Conservation (phyloP, 2,113 vertebrate genomes). For the Brachirus orientalis region DNA sequence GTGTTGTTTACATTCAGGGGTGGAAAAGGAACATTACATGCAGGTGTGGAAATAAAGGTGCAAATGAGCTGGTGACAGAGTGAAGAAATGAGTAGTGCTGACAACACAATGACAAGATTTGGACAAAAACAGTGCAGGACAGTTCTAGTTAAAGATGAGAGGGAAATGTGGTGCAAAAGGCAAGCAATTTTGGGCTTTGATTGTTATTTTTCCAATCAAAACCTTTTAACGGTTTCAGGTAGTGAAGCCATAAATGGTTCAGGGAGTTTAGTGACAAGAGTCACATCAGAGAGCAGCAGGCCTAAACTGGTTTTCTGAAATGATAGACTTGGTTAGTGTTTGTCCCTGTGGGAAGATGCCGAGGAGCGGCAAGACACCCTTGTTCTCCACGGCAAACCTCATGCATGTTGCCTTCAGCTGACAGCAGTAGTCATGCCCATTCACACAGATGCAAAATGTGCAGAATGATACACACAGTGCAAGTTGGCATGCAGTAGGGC, state of each 20-base stretch:
- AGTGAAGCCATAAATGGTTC: conserved; percentile 20
- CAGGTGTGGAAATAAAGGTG: conserved; percentile 45
- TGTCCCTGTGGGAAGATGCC: conserved; percentile 7
- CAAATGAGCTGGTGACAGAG: conserved; percentile 61
- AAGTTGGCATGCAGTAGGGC: neutral
- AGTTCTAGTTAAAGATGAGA: neutral
- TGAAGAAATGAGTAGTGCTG: conserved; percentile 43
- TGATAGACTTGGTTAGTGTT: conserved; percentile 3
- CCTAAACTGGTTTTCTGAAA: conserved; percentile 12
- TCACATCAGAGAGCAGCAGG: conserved; percentile 27
- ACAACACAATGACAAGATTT: conserved; percentile 50
- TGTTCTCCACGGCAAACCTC: conserved; percentile 31
- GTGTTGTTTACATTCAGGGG: conserved; percentile 35
- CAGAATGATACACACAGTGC: conserved; percentile 35
- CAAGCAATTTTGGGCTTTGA: neutral
- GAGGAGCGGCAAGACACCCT: neutral
- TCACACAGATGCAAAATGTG: conserved; percentile 11
- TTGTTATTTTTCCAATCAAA: no score
- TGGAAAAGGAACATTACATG: conserved; percentile 82
- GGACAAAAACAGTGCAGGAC: conserved; percentile 70
- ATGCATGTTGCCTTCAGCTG: conserved; percentile 55
- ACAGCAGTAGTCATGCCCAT: conserved; percentile 6
- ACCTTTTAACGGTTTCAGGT: conserved; percentile 22
- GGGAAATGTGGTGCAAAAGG: neutral
- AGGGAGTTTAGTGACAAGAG: neutral